Evolutionary conservation across 2,797 vertebrate genomes (phyloP), one percentile per base, ranked within the genome.

Genomic region (Petrocephalus schoutedeni): DNA sequence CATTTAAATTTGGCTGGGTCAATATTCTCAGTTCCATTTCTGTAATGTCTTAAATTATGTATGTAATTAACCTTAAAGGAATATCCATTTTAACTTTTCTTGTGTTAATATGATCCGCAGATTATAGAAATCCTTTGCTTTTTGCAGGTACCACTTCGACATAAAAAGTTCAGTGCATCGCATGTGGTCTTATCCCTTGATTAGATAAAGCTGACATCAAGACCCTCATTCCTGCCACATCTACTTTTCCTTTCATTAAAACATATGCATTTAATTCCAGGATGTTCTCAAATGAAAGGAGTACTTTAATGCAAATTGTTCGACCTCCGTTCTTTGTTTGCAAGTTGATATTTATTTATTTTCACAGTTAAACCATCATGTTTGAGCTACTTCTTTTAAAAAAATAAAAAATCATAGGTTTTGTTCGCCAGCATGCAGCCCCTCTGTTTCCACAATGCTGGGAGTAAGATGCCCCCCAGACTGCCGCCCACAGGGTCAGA

Each of bases 401-500:
- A 53, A 71, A 14, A 71, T 41, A 32, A 28, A 53, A 58, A 61
- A 32, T 45, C 0, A 9, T 14, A 86, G 84, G 64, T 85, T 41
- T 57, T 67, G 71, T 58, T 61, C 64, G 9, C 36, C 28, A 32
- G 51, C 5, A 14, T 49, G 83, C 49, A 86, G 54, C 9, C 53
- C 53, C 28, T 57, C 23, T 85, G 54, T 57, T 51, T 84, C n/a
- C 49, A 3, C 80, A 12, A 54, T 2, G 21, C 57, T 67, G 6
- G 19, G 58, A 85, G 87, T 5, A 19, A 36, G 45, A 86, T 32
- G 83, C 57, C 45, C 51, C 41, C 14, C 28, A 9, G 41, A 59
- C 84, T 32, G 16, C 8, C 12, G 61, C 57, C 45, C 93, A 89
- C 88, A 91, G 93, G 92, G 93, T 91, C 94, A 93, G 94, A 36